phyloP scores from a whole-genome alignment of 2,888 invertebrate genomes.

The Tachystola acroxantha region DNA sequence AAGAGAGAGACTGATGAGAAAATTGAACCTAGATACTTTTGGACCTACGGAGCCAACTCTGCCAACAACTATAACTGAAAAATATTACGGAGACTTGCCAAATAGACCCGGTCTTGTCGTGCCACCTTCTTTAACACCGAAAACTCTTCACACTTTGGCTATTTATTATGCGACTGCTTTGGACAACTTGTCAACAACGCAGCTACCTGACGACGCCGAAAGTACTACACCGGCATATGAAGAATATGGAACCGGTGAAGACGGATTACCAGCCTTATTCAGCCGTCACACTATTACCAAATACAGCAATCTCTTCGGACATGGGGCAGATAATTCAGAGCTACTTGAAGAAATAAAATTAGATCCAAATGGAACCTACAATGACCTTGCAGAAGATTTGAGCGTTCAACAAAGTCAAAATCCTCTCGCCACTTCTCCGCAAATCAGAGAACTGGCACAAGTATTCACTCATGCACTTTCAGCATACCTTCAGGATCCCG shows the following conservation, averaged over 20 bases:
- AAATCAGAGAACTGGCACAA: conserved; percentile 87
- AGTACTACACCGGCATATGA: conserved; percentile 46
- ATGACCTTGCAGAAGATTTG: conserved; percentile 72
- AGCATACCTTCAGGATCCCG: conserved; percentile 89
- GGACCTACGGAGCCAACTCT: conserved; percentile 66
- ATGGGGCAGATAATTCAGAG: conserved; percentile 47
- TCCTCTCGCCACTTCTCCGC: conserved; percentile 79
- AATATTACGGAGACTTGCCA: conserved; percentile 58
- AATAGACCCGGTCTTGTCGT: conserved; percentile 81
- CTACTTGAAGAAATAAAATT: conserved; percentile 58
- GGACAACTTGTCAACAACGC: conserved; percentile 73
- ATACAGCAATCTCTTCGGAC: conserved; percentile 69
- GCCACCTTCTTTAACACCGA: conserved; percentile 86
- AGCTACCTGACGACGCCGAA: conserved; percentile 49
- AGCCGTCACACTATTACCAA: conserved; percentile 83
- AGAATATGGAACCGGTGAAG: conserved; percentile 59
- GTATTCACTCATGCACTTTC: conserved; percentile 91
- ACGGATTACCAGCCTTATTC: conserved; percentile 78
- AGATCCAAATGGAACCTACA: conserved; percentile 61
- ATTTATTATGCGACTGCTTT: conserved; percentile 87
- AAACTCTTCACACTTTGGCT: conserved; percentile 87
- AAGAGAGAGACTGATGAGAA: conserved; percentile 83
- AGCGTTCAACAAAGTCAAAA: conserved; percentile 81
- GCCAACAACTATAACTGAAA: conserved; percentile 61
- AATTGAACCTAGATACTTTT: conserved; percentile 75